phyloP scores from a whole-genome alignment of 2,113 vertebrate species.

The Tiliqua scincoides region DNA sequence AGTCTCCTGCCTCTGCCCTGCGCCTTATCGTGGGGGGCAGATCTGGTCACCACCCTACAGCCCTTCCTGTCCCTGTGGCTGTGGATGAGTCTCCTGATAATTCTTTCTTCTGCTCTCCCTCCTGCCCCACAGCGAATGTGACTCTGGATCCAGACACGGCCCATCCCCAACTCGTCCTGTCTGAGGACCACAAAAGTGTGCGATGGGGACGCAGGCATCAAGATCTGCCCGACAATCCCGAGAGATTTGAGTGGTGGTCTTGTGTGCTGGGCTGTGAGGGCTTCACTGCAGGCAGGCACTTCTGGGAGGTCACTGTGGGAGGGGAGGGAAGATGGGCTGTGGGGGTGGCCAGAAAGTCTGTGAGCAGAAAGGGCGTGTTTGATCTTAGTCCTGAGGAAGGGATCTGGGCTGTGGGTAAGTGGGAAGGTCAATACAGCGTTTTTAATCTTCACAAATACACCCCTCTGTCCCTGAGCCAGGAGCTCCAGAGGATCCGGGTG shows the following conservation, averaged over 20 bases:
- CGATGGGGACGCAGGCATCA: neutral
- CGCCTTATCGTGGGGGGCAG: too few species aligned
- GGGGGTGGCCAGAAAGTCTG: neutral
- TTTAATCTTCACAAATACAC: rapidly evolving
- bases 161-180: neutral
- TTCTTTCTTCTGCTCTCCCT: too few species aligned
- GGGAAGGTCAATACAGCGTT: rapidly evolving
- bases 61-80: too few species aligned
- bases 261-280: neutral
- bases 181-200: neutral
- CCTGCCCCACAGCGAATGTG: neutral
- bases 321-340: neutral
- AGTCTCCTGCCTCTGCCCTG: too few species aligned
- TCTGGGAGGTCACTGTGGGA: neutral
- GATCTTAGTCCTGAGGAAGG: neutral
- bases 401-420: neutral
- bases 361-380: neutral
- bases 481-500: neutral
- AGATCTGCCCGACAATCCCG: neutral
- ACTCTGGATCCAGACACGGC: neutral
- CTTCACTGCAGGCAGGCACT: neutral
- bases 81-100: too few species aligned
- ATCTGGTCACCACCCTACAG: too few species aligned
- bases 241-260: neutral
- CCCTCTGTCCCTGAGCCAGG: neutral